Evolutionary conservation across 92 coral and sea anemone genomes (phyloP), one percentile per base, ranked within the genome.

Genomic region (Epizoanthus fatuus): DNA sequence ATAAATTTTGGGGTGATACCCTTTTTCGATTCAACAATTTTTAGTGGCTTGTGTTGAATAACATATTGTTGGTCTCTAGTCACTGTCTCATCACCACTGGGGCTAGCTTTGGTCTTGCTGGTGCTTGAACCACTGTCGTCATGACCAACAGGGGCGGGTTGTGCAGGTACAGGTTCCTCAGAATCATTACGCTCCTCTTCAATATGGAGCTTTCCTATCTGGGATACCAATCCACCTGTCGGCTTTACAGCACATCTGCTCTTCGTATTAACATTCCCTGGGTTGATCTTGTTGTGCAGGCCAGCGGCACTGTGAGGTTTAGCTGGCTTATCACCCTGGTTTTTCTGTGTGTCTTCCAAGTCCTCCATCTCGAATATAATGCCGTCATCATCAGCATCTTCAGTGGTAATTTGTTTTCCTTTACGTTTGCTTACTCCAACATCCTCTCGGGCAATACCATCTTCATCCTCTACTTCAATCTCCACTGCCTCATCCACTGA

Each of bases 351-450:
- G 74, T 56, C 67, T 67, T 39, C 77, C 13, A 62, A 72, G 52
- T 73, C 82, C n/a, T 73, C 79, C 76, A 75, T 86, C 75, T 54
- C 87, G 76, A 69, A 56, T 14, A 60, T 87, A 52, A 68, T 58
- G 38, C 78, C 55, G 17, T 71, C 77, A 60, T 29, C 69, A 4
- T 80, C 87, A 71, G 59, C 45, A 68, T 79, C 80, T 22, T 58
- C 79, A 7, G 65, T 12, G 15, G 14, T 55, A 13, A 75, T 25
- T 53, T 22, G 13, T 16, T 9, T 63, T 25, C 1, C 66, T 14
- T 25, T 74, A 60, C 32, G 47, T n/a, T 6, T 44, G 59, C 11
- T 58, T 15, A 71, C 63, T 7, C 76, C 80, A 54, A 38, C 86
- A 81, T 19, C 13, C 7, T 52, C 95, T 58, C 87, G 88, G 8